Percentiles rank a stretch among this genome's conserved stretches.
These are phyloP conservation scores for Menidia beryllina DNA, from an alignment of 2,113 vertebrate genomes.

Conservation along the genomic window DNA sequence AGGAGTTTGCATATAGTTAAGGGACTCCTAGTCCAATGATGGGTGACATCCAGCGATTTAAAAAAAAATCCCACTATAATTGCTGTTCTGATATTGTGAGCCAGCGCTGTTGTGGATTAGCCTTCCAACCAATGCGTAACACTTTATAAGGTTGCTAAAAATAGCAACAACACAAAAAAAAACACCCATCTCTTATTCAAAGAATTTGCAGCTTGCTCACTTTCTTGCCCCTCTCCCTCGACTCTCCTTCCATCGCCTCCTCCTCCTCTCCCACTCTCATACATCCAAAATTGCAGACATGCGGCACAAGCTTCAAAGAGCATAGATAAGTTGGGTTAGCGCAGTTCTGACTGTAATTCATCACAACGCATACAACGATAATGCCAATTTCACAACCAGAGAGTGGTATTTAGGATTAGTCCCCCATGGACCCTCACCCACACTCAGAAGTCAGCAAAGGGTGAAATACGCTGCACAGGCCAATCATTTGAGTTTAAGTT, in stretches of 20 bases:
- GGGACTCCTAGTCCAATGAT: slow-evolving; percentile 70
- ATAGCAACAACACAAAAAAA: slow-evolving; percentile 68
- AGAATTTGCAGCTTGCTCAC: slow-evolving; percentile 66
- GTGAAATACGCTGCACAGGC: slow-evolving; percentile 3
- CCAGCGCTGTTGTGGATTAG: slow-evolving; percentile 72
- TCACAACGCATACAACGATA: slow-evolving; percentile 59
- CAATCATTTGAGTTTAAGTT: slow-evolving; percentile 19
- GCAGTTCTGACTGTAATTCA: slow-evolving; percentile 63
- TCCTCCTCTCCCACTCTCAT: slow-evolving; percentile 7
- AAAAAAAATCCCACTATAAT: slow-evolving; percentile 68
- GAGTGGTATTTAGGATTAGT: slow-evolving; percentile 45
- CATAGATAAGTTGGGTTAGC: slow-evolving; percentile 74
- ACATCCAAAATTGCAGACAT: slow-evolving; percentile 62
- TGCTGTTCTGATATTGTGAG: slow-evolving; percentile 63
- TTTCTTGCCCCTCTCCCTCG: slow-evolving; percentile 47
- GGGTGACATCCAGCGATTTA: slow-evolving; percentile 76
- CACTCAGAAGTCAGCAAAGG: slow-evolving; percentile 15
- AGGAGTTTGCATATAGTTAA: slow-evolving; percentile 54
- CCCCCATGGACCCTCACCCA: slow-evolving; percentile 22
- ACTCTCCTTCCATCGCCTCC: slow-evolving; percentile 40
- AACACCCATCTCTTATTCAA: slow-evolving; percentile 71
- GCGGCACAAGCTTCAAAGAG: slow-evolving; percentile 78
- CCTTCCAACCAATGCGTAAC: slow-evolving; percentile 58
- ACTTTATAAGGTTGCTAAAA: slow-evolving; percentile 68
- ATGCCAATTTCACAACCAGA: slow-evolving; percentile 41